A percentile compares a stretch with the other conserved stretches of the same genome.
Conservation (phyloP, 1,140 invertebrate genomes). For the Oreohelix idahoensis region DNA sequence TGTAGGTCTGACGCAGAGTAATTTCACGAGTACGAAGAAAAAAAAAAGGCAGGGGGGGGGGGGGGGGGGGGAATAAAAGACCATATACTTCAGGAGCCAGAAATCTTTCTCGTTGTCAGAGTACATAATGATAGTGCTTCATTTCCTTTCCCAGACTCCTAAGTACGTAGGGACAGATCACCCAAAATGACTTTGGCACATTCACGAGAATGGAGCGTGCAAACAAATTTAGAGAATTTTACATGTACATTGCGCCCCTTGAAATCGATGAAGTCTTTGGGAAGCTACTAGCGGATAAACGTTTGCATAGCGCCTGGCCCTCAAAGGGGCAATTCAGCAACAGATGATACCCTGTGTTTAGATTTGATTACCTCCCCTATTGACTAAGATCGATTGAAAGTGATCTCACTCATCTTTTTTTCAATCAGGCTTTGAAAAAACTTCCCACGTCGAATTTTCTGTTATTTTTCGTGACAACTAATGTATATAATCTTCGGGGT, state of each 20-base stretch:
- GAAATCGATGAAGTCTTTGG: neutral
- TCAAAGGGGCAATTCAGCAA: conserved; percentile 27
- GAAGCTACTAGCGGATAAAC: conserved; percentile 8
- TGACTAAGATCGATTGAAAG: conserved; percentile 33
- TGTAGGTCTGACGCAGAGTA: too few relatives aligned
- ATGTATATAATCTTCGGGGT: conserved; percentile 12
- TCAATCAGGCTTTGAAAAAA: conserved; percentile 11
- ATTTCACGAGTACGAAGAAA: too few relatives aligned
- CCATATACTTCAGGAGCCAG: too few relatives aligned
- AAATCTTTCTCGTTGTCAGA: too few relatives aligned
- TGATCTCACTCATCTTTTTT: conserved; percentile 13
- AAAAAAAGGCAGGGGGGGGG: too few relatives aligned
- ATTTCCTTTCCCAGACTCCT: neutral
- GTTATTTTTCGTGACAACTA: conserved; percentile 34
- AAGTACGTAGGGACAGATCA: neutral
- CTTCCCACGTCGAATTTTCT: conserved; percentile 7
- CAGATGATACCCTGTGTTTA: conserved; percentile 28
- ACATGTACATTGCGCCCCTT: neutral
- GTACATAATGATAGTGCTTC: neutral
- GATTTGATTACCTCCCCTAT: conserved; percentile 30
- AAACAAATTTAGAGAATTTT: conserved; percentile 7
- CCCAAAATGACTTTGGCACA: conserved; percentile 1
- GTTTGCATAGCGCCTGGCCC: conserved; percentile 10
- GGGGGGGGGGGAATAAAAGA: too few relatives aligned
- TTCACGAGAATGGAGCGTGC: neutral